Evolutionary conservation across 2,888 invertebrate genomes (phyloP), one percentile per base, ranked within the genome.

Genomic region (Erpobdella octoculata): DNA sequence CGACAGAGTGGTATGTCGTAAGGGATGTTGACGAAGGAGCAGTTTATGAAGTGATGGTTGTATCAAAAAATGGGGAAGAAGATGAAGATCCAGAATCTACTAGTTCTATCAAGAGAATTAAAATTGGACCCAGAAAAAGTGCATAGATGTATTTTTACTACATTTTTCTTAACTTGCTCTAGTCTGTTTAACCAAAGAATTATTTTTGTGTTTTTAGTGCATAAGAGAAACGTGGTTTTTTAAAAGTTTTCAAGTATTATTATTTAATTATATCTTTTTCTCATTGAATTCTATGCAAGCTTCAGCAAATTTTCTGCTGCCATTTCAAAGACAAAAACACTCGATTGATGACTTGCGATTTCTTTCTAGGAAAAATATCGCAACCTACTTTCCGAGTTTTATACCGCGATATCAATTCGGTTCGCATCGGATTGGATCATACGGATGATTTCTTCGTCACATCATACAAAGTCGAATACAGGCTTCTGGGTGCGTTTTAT

Each of bases 1-100:
- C 53, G 31, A 21, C 68, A n/a, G n/a, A 33, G n/a, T 76, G 76
- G 76, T 48, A 53, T n/a, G 68, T 76, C 36, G 68, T 76, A 28
- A 72, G 73, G 18, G 74, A 75, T 21, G 68, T 76, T 46, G 73
- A 66, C 15, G 73, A 72, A 12, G 74, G 71, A 9, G 71, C 70
- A 33, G 58, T 74, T 61, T 76, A 76, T 64, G 75, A 76, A 66
- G 66, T 76, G 62, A 71, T 71, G 38, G 74, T 76, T n/a, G 65
- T 75, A 31, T 74, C 76, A 0, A 46, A 71, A 6, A 73, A 74
- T 61, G 76, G 75, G 1, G 71, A 73, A 53, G 72, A 71, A 8
- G 70, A 38, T 37, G 71, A 68, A 37, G 61, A 61, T 28, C 73
- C 65, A 33, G 73, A 72, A 62, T 74, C 73, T 21, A 65, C 65